Conservation (phyloP, 2,113 vertebrate species). For the Pluvianellus socialis region DNA sequence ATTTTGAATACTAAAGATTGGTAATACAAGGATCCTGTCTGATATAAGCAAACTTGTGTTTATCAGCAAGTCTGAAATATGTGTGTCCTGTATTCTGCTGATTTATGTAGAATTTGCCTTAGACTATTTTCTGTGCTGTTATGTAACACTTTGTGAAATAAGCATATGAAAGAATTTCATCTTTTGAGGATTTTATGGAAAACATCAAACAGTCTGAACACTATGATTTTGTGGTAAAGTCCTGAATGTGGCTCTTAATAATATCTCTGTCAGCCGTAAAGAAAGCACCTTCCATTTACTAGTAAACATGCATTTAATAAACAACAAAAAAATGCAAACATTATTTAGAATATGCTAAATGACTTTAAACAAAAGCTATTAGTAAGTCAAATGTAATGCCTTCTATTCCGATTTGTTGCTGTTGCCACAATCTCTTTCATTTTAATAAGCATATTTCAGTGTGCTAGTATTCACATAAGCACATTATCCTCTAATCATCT, state of each 20-base stretch:
- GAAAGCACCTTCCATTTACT: background rate
- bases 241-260: background rate
- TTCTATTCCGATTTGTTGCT: background rate
- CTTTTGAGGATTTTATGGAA: background rate
- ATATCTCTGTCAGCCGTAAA: background rate
- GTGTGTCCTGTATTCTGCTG: background rate
- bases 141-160: background rate
- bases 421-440: background rate
- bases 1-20: background rate
- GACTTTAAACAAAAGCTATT: background rate
- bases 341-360: background rate
- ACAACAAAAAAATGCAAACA: background rate
- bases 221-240: background rate
- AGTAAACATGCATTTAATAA: background rate
- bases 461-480: background rate
- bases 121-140: background rate
- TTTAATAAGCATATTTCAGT: background rate
- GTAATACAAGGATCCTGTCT: background rate
- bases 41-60: background rate
- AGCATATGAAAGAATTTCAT: background rate
- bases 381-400: background rate
- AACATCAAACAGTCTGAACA: background rate
- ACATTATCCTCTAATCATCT: background rate
- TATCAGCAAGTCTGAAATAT: background rate
- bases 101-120: background rate